These are phyloP conservation scores for Drosophila asahinai DNA, from an alignment of 1,140 invertebrate species.

Conservation along the genomic window DNA sequence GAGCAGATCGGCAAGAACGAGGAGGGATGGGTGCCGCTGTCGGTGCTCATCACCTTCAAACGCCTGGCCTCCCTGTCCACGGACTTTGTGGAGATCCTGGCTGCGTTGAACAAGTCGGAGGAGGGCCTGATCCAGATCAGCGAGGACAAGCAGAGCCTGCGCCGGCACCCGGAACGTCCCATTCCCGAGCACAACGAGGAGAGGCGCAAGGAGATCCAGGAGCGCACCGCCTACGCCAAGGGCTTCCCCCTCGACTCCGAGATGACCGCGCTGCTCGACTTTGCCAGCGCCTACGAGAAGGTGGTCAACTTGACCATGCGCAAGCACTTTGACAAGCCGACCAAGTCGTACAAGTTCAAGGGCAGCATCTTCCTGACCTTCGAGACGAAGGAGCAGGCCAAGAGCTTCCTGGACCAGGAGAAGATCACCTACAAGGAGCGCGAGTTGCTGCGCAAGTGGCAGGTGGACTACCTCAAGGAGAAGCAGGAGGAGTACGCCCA, in stretches of 20 bases:
- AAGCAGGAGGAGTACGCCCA: constrained; percentile 88
- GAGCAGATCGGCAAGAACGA: constrained; percentile 92
- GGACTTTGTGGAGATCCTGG: constrained; percentile 90
- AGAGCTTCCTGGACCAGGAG: constrained; percentile 86
- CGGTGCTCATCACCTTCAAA: constrained; percentile 95
- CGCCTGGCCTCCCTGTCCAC: constrained; percentile 91
- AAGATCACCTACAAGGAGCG: constrained; percentile 90
- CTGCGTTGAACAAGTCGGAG: constrained; percentile 91
- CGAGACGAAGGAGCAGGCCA: constrained; percentile 90
- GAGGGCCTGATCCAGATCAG: constrained; percentile 91
- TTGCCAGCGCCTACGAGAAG: constrained; percentile 90
- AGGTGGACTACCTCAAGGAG: constrained; percentile 89
- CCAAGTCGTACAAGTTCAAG: constrained; percentile 91
- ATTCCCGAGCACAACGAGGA: constrained; percentile 94
- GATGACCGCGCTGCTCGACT: constrained; percentile 91
- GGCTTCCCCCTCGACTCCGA: constrained; percentile 91
- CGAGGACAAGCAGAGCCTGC: constrained; percentile 93
- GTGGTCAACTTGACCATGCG: constrained; percentile 93
- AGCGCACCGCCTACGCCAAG: constrained; percentile 94
- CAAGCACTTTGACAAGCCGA: constrained; percentile 88
- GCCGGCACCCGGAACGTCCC: constrained; percentile 91
- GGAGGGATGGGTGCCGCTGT: constrained; percentile 95
- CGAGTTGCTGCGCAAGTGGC: constrained; percentile 90
- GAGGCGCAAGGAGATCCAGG: constrained; percentile 91
- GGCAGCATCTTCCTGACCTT: constrained; percentile 96